Conservation (phyloP, 2,888 invertebrate species). For the Polydrusus tereticollis region DNA sequence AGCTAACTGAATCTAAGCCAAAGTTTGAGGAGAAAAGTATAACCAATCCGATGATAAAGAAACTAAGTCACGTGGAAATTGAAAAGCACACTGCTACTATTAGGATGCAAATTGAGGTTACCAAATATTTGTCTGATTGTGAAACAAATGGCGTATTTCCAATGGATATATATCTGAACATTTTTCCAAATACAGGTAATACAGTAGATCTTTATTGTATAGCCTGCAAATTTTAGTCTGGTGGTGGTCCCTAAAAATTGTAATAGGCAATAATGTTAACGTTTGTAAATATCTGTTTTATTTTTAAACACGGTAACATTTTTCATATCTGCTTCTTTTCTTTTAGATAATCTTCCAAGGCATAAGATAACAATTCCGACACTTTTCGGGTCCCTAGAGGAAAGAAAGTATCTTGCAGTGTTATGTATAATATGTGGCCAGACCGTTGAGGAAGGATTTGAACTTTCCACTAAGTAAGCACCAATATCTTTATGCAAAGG, state of each 20-base stretch:
- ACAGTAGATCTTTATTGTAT: background rate
- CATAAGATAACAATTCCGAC: slow-evolving; percentile 71
- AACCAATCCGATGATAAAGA: slow-evolving; percentile 74
- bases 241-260: too few relatives aligned
- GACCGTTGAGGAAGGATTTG: slow-evolving; percentile 79
- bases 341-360: slow-evolving; percentile 33
- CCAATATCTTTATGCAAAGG: background rate
- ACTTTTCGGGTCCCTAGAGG: slow-evolving; percentile 77
- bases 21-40: slow-evolving; percentile 66
- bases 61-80: slow-evolving; percentile 79
- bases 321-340: background rate
- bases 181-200: slow-evolving; percentile 47
- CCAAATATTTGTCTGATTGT: slow-evolving; percentile 77
- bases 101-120: slow-evolving; percentile 84
- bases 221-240: too few relatives aligned
- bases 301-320: background rate
- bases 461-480: slow-evolving; percentile 77
- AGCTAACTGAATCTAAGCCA: slow-evolving; percentile 46
- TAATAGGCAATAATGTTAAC: background rate
- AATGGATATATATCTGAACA: slow-evolving; percentile 57
- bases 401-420: slow-evolving; percentile 79
- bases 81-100: slow-evolving; percentile 85
- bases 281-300: background rate
- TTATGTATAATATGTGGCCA: slow-evolving; percentile 77
- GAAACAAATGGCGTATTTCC: slow-evolving; percentile 70